Base-by-base conservation (phyloP, 1,140 invertebrate species). In the Helicorthomorpha holstii region DNA sequence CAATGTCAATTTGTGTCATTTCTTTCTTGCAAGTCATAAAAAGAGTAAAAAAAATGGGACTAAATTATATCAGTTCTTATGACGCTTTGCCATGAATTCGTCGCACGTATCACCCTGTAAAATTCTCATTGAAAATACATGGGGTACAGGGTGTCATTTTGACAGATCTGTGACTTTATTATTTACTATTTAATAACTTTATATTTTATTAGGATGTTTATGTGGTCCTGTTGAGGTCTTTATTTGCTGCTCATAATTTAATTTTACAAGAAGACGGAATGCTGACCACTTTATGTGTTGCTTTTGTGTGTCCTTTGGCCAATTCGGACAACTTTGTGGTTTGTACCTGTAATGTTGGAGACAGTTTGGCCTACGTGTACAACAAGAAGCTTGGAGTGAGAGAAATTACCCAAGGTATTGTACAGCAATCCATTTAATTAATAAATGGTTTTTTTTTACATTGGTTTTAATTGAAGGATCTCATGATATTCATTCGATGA, bases 261-360 rank as follows among this genome's bases (percentile, higher is more conserved):
- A 94, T 93, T 58, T 68, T 94, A 23, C 79, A 88, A 63, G 81
- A 89, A 59, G 78, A 86, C 56, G 89, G 85, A 21, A 80, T 86
- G 63, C 67, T 93, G 3, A 93, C 89, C 1, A 93, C 89, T 1
- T 68, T 93, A 38, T 87, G 84, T 49, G 80, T 83, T 22, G 83
- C 82, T 48, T 73, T 83, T 48, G 74, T 90, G 48, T 73, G 80
- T 60, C 87, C 83, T 46, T 60, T 80, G 55, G 66, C 59, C 54
- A 34, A 34, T 34, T 61, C 54, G 16, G 70, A 66, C 61, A 75
- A 79, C 60, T 88, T 77, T 67, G 77, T 86, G 48, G 84, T 85
- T 10, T 94, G 90, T 66, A 80, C 83, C 29, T 89, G 89, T 60
- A 93, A 93, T 65, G 86, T 93, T 22, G 89, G 89, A 1, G 89